Evolutionary conservation across 2,113 vertebrate genomes (phyloP), one percentile per base, ranked within the genome.

Genomic region (Neotragus moschatus): DNA sequence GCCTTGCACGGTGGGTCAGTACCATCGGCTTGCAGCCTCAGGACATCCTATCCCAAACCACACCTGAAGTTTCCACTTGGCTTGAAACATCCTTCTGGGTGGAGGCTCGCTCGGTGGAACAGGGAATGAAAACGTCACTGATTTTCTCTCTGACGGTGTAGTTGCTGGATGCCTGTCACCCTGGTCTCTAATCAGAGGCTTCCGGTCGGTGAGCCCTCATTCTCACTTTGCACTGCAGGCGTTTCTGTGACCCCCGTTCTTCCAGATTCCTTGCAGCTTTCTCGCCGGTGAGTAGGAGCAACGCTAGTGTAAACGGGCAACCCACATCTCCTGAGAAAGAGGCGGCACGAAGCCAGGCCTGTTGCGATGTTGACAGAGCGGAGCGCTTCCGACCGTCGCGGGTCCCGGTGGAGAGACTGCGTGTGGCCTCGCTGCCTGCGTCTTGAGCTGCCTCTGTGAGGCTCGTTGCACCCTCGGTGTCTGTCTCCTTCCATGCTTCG

Each of bases 221-320:
- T 98, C 98, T 98, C 81, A 43, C 98, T 97, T 90, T 92, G 73
- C n/a, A 51, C 94, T 86, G 90, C 95, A 88, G 97, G 91, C n/a
- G 1, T 77, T 73, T 87, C 95, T 97, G 84, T 89, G 97, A 88
- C 96, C 88, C 90, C 51, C 77, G 2, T 75, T 93, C 97, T 97
- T 88, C 85, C 81, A 26, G 75, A 89, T 84, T 73, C 60, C 96
- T 97, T 90, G 93, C 70, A n/a, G 47, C 96, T 1, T 93, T 97
- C 88, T 96, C 96, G 6, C 90, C 58, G 79, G 73, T 96, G 95
- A 77, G 96, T 96, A 97, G 90, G 95, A 96, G 47, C 84, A 96
- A 30, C n/a, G 39, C 88, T 95, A 8, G 77, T 56, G 88, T 2
- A 0, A 96, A 97, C 98, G 98, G 97, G 94, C 97, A 97, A 51